A percentile compares a stretch with the other conserved stretches of the same genome.
These are phyloP conservation scores for Mystacides longicornis DNA, from an alignment of 2,888 invertebrate species.

Conservation along the genomic window DNA sequence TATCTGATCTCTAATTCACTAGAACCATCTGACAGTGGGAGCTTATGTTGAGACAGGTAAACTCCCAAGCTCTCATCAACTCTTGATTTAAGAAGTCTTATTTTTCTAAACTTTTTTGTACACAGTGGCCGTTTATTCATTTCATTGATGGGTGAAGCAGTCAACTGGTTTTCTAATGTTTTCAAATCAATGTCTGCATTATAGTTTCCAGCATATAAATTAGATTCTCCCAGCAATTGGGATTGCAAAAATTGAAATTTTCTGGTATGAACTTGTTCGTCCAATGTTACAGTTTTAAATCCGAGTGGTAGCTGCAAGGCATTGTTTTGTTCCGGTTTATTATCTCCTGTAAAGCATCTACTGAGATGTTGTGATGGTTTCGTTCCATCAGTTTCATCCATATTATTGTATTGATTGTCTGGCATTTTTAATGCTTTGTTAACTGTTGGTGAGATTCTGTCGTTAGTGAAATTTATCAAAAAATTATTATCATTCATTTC, in stretches of 20 bases:
- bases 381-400: background rate
- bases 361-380: background rate
- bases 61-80: conserved; percentile 64
- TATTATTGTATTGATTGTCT: conserved; percentile 3
- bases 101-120: conserved; percentile 54
- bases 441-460: conserved; percentile 27
- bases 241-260: conserved; percentile 46
- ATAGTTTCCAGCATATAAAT: conserved; percentile 32
- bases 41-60: conserved; percentile 59
- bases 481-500: conserved; percentile 29
- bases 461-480: conserved; percentile 6
- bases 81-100: conserved; percentile 58
- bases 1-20: conserved; percentile 55
- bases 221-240: conserved; percentile 40
- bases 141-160: conserved; percentile 34
- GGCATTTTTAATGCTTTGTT: background rate
- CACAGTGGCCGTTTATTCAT: conserved; percentile 53
- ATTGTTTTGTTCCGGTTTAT: conserved; percentile 40
- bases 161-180: conserved; percentile 36
- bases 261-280: conserved; percentile 46
- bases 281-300: conserved; percentile 45
- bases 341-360: conserved; percentile 22
- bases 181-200: conserved; percentile 31
- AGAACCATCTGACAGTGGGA: conserved; percentile 45
- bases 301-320: conserved; percentile 41